Percentiles rank a stretch among this genome's conserved stretches.
Conservation (phyloP, 2,113 vertebrate genomes). For the Nothocercus nigrocapillus region DNA sequence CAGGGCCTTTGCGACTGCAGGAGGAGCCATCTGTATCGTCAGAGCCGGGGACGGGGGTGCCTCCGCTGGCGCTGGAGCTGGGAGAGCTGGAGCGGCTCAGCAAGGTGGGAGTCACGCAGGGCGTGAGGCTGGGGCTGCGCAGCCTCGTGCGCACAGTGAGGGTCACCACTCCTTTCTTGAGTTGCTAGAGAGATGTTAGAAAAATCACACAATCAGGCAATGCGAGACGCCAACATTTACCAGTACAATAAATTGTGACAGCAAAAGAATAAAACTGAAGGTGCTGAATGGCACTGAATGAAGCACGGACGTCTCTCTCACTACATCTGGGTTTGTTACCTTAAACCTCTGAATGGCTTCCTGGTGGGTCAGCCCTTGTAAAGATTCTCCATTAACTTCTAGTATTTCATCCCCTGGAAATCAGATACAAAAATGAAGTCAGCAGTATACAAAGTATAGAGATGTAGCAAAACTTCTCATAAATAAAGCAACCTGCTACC, state of each 20-base stretch:
- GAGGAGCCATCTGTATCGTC: constrained; percentile 77
- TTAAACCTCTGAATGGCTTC: constrained; percentile 98
- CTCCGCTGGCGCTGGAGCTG: constrained; percentile 81
- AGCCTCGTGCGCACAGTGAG: constrained; percentile 92
- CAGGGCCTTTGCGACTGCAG: constrained; percentile 83
- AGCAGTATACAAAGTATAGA: background rate
- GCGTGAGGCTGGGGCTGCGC: constrained; percentile 93
- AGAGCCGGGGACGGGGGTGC: background rate
- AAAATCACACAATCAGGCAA: background rate
- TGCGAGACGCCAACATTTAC: rapidly evolving
- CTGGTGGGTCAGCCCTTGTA: constrained; percentile 94
- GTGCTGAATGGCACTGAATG: rapidly evolving
- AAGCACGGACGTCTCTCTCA: rapidly evolving
- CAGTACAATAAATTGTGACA: background rate
- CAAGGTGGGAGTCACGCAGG: constrained; percentile 88
- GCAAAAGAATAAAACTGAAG: background rate
- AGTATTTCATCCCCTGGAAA: constrained; percentile 92
- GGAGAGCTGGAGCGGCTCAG: constrained; percentile 92
- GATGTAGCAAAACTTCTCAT: background rate
- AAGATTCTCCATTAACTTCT: constrained; percentile 95
- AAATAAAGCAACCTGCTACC: background rate
- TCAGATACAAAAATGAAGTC: constrained; percentile 44
- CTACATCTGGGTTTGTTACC: constrained; percentile 72
- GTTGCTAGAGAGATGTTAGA: constrained; percentile 81
- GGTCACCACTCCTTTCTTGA: constrained; percentile 93